Evolutionary conservation across 2,797 vertebrate genomes (phyloP).

Genomic region (Falco columbarius): DNA sequence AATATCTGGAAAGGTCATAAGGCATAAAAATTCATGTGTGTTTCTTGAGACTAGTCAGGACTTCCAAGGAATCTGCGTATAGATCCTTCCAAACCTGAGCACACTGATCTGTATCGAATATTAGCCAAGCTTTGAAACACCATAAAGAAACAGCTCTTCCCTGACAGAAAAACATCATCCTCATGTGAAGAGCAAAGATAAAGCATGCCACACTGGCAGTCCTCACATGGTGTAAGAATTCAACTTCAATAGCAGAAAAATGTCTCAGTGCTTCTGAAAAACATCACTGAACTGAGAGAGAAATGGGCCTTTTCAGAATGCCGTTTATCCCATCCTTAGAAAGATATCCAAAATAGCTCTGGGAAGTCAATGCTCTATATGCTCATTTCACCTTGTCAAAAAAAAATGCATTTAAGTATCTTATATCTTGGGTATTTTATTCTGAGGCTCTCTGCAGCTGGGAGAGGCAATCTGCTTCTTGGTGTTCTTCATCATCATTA

Average conservation of each 20-base stretch:
- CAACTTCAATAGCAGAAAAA: neutral
- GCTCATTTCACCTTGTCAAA: neutral
- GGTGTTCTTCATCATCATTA: neutral
- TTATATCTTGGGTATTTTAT: neutral
- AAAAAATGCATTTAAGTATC: neutral
- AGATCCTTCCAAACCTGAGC: neutral
- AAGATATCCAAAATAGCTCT: neutral
- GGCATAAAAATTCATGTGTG: neutral
- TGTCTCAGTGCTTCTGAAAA: neutral
- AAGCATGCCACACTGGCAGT: neutral
- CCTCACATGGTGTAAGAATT: neutral
- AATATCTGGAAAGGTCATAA: neutral
- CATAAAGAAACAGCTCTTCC: neutral
- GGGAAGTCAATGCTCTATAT: neutral
- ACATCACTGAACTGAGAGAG: neutral
- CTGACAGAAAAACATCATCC: neutral
- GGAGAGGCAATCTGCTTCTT: neutral
- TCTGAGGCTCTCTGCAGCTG: neutral
- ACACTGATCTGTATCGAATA: neutral
- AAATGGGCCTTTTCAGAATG: neutral
- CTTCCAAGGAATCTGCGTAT: neutral
- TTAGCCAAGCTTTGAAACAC: neutral
- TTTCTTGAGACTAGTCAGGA: neutral
- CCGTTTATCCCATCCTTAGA: neutral
- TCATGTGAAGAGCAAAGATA: neutral